A percentile compares a stretch with the other conserved stretches of the same genome.
Evolutionary conservation across 2,113 vertebrate genomes (phyloP).

Genomic region (Atrichornis clamosus): DNA sequence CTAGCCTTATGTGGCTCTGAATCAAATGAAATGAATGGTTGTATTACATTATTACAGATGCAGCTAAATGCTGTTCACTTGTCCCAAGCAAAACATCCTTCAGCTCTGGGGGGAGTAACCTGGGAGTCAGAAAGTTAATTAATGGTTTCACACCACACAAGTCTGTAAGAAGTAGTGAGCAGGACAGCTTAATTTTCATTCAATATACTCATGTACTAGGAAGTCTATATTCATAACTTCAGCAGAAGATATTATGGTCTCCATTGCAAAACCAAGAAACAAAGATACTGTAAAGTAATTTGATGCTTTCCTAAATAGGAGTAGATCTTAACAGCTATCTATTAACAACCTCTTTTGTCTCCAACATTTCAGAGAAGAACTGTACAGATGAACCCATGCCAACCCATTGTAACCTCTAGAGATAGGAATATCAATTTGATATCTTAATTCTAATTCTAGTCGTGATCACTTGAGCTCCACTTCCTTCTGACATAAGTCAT

Average conservation of each 20-base stretch:
- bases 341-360: background rate
- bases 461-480: background rate
- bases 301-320: background rate
- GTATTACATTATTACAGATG: constrained; percentile 41
- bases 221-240: background rate
- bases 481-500: background rate
- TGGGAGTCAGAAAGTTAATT: constrained; percentile 42
- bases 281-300: background rate
- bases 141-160: background rate
- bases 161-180: background rate
- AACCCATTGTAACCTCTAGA: background rate
- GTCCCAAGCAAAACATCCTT: constrained; percentile 31
- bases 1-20: constrained; percentile 12
- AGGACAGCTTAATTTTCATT: background rate
- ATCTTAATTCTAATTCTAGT: background rate
- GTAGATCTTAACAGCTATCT: background rate
- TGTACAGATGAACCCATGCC: background rate
- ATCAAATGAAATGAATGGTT: constrained; percentile 54
- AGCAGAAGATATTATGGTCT: background rate
- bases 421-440: background rate
- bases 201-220: background rate
- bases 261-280: background rate
- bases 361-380: background rate
- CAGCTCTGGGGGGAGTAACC: background rate
- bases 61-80: constrained; percentile 8